Evolutionary conservation across 1,140 invertebrate genomes (phyloP), one percentile per base, ranked within the genome.

Genomic region (Drosophila punjabiensis): DNA sequence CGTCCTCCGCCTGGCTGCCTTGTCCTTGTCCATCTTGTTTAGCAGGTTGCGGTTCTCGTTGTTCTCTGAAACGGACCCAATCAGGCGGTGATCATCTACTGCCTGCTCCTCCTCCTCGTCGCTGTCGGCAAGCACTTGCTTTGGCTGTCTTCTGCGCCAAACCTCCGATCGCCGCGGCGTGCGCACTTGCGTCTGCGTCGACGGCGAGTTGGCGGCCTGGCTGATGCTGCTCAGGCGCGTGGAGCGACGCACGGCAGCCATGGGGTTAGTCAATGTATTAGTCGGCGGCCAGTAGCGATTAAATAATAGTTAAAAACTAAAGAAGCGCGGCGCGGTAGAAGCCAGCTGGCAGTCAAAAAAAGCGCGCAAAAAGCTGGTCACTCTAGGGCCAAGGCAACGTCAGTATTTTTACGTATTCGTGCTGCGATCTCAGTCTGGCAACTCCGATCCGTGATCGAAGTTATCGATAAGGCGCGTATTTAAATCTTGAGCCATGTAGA

Each of bases 161-260:
- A 92, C 67, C 59, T 87, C 81, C 39, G 82, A 86, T 45, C 89
- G 76, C 52, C 85, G 85, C 43, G 69, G 41, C 39, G 62, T 48
- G 53, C 75, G 63, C 52, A 79, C 52, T 56, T 56, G 55, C 67
- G 78, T 79, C 53, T 65, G 74, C 63, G 86, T 64, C 71, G 74
- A 48, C 13, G 71, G 67, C 28, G 73, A 52, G 37, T 67, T 10
- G 37, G 77, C 50, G 39, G 89, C 43, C 58, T 82, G 89, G 73
- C 67, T 79, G 52, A 92, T 64, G 63, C 91, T 92, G 69, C 79
- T 92, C 13, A 93, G 59, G 33, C 92, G 83, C 43, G 92, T 92
- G 47, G 92, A 93, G 48, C 92, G 81, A n/a, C 91, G 81, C 35
- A 92, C 85, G 45, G 85, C 62, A 24, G 92, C 81, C 92, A 92